Evolutionary conservation across 2,888 invertebrate genomes (phyloP).

Genomic region (Cheilosia urbana): DNA sequence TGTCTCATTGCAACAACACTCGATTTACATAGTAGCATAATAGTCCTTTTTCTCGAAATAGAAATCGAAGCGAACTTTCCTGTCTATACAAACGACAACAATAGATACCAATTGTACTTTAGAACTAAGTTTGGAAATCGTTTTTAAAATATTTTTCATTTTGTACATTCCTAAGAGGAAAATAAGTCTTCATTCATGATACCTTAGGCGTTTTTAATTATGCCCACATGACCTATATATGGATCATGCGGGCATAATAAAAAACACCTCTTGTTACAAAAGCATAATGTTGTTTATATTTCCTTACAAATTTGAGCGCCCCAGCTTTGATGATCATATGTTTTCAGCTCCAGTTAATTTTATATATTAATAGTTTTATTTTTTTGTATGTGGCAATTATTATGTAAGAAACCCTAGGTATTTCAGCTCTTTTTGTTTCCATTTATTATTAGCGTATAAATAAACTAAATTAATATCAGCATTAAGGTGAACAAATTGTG

Average conservation of each 20-base stretch:
- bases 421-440: not conserved
- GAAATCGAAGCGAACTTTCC: no score
- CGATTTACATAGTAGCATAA: no score
- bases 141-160: not conserved
- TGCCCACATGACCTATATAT: no score
- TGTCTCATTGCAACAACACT: no score
- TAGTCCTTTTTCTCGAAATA: no score
- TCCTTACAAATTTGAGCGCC: not conserved
- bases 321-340: not conserved
- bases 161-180: constrained; percentile 9
- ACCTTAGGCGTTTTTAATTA: no score
- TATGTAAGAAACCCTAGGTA: not conserved
- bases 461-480: constrained; percentile 4
- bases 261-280: no score
- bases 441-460: constrained; percentile 3
- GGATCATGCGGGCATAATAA: no score
- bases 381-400: not conserved
- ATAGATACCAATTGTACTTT: no score
- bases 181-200: not conserved
- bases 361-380: not conserved
- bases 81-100: no score
- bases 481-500: constrained; percentile 37
- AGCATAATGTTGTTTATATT: not conserved
- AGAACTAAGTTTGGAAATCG: not conserved
- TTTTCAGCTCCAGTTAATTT: not conserved